Conservation (phyloP, 2,797 vertebrate species). For the Sebastes cheni region DNA sequence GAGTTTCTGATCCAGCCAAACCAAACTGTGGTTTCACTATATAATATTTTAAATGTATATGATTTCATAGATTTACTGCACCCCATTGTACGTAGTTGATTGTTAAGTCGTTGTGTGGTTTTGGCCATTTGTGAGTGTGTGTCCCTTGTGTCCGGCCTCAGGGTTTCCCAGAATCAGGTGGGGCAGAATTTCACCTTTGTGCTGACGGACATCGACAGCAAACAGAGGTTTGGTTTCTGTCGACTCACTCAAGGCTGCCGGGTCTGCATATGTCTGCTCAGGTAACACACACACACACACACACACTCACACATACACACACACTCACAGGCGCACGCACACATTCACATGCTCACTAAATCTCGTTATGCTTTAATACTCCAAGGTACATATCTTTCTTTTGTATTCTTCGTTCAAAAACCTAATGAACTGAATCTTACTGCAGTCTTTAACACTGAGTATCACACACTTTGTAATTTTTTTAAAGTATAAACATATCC, state of each 20-base stretch:
- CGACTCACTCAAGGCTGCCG: slow-evolving; percentile 92
- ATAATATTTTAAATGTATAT: background rate
- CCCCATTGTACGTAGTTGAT: background rate
- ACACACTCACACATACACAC: slow-evolving; percentile 46
- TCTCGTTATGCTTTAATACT: background rate
- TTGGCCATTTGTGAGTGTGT: background rate
- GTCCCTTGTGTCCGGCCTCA: slow-evolving; percentile 57
- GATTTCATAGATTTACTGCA: background rate
- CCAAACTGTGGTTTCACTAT: background rate
- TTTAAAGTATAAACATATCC: background rate
- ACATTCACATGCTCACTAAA: background rate
- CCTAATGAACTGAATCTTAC: background rate
- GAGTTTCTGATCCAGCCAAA: background rate
- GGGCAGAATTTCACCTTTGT: slow-evolving; percentile 99
- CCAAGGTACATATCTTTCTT: background rate
- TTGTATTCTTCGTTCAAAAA: background rate
- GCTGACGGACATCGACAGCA: slow-evolving; percentile 96
- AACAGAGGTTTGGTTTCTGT: slow-evolving; percentile 97
- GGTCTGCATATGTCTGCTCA: slow-evolving; percentile 94
- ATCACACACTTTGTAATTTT: background rate
- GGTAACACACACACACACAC: slow-evolving; percentile 78
- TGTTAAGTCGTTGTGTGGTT: background rate
- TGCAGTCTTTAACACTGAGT: background rate
- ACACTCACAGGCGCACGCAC: background rate
- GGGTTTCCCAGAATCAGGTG: slow-evolving; percentile 91